phyloP scores from a whole-genome alignment of 2,888 invertebrate species.

The Noctua pronuba region DNA sequence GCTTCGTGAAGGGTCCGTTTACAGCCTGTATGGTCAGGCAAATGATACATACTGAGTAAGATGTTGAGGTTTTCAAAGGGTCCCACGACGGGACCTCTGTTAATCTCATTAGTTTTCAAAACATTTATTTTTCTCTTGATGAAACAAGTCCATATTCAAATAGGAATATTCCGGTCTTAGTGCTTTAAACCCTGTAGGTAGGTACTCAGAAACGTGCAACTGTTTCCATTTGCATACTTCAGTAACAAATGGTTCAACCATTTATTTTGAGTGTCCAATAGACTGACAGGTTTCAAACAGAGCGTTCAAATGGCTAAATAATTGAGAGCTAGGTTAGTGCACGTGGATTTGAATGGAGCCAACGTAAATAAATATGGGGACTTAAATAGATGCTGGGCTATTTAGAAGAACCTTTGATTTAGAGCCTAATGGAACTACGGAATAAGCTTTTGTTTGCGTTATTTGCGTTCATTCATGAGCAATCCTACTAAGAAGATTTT shows the following conservation, averaged over 20 bases:
- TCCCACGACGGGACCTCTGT: background rate
- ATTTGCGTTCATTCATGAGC: background rate
- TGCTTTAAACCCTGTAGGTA: constrained; percentile 1
- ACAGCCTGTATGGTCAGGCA: background rate
- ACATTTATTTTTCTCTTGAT: background rate
- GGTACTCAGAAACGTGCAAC: background rate
- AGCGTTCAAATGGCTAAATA: constrained; percentile 29
- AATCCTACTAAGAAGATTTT: background rate
- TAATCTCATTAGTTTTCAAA: background rate
- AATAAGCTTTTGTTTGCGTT: background rate
- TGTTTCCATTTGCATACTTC: constrained; percentile 4
- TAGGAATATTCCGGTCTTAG: background rate
- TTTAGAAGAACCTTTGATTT: constrained; percentile 27
- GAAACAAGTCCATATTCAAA: background rate
- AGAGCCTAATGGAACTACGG: background rate
- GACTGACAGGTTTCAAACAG: constrained; percentile 52
- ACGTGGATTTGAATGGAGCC: constrained; percentile 35
- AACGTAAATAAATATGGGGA: constrained; percentile 37
- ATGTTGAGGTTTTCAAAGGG: background rate
- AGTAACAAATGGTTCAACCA: constrained; percentile 20
- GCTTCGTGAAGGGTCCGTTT: no score
- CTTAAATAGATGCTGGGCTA: constrained; percentile 6
- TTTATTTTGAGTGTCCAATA: constrained; percentile 27
- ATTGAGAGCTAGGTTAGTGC: background rate
- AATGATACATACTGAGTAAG: background rate